Conservation (phyloP, 2,797 vertebrate genomes). For the Pampus argenteus region DNA sequence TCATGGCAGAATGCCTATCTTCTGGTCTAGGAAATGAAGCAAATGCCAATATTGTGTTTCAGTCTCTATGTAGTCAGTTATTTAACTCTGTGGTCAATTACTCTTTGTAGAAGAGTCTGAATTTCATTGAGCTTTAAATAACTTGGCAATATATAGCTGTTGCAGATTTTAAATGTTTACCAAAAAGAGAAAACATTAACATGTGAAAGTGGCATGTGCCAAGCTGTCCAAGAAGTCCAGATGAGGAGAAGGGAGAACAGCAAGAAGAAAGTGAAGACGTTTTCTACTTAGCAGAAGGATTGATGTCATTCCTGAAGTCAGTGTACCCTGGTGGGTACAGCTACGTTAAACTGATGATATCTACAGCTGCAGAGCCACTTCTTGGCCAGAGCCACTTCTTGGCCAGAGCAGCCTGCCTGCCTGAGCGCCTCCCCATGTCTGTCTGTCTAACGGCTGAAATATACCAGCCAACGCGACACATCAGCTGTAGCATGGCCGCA, state of each 20-base stretch:
- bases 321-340: constrained; percentile 54
- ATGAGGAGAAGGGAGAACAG: constrained; percentile 11
- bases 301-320: constrained; percentile 3
- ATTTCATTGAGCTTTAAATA: constrained; percentile 57
- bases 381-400: constrained; percentile 31
- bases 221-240: constrained; percentile 40
- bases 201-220: constrained; percentile 39
- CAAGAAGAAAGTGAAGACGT: not conserved
- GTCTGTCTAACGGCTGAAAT: too few species aligned
- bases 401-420: constrained; percentile 39
- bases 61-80: constrained; percentile 21
- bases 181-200: constrained; percentile 35
- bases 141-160: constrained; percentile 43
- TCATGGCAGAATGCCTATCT: constrained; percentile 21
- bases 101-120: constrained; percentile 40
- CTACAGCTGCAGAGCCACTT: constrained; percentile 31
- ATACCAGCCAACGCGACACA: too few species aligned
- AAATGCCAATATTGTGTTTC: constrained; percentile 38
- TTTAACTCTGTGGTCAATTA: constrained; percentile 42
- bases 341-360: constrained; percentile 3
- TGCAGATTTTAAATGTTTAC: constrained; percentile 45
- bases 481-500: too few species aligned
- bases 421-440: constrained; percentile 32
- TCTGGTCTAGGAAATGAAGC: constrained; percentile 29
- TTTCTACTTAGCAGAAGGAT: constrained; percentile 1